Conservation (phyloP, 1,140 invertebrate species). For the Brachionus rubens region DNA sequence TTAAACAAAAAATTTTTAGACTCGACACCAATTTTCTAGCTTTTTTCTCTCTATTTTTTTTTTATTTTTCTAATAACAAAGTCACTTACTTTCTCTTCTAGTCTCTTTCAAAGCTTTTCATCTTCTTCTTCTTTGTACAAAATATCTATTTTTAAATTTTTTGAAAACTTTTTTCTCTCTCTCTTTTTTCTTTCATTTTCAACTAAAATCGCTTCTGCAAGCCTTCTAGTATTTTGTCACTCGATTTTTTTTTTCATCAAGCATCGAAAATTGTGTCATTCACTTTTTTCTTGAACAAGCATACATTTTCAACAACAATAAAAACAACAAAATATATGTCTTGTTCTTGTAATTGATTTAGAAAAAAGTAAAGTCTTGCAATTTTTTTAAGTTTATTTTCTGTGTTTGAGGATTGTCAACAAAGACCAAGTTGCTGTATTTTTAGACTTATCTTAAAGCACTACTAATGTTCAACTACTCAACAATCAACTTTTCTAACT, state of each 20-base stretch:
- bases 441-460: too few relatives aligned
- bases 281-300: slow-evolving; percentile 18
- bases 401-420: background rate
- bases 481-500: too few relatives aligned
- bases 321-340: background rate
- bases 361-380: slow-evolving; percentile 40
- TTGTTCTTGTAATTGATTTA: slow-evolving; percentile 33
- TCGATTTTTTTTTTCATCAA: slow-evolving; percentile 10
- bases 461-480: too few relatives aligned
- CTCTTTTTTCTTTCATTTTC: too few relatives aligned
- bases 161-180: background rate
- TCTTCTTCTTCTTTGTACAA: background rate
- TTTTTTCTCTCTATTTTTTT: too few relatives aligned
- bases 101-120: too few relatives aligned
- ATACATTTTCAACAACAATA: slow-evolving; percentile 22
- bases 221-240: slow-evolving; percentile 17
- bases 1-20: background rate
- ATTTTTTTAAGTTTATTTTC: slow-evolving; percentile 8
- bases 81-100: slow-evolving; percentile 25
- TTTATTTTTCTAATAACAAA: background rate
- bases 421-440: background rate
- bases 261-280: slow-evolving; percentile 41
- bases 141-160: slow-evolving; percentile 31
- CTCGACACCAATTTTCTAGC: slow-evolving; percentile 9
- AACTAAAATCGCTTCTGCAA: slow-evolving; percentile 22